Evolutionary conservation across 1,140 invertebrate genomes (phyloP).

Genomic region (Odontomachus brunneus): DNA sequence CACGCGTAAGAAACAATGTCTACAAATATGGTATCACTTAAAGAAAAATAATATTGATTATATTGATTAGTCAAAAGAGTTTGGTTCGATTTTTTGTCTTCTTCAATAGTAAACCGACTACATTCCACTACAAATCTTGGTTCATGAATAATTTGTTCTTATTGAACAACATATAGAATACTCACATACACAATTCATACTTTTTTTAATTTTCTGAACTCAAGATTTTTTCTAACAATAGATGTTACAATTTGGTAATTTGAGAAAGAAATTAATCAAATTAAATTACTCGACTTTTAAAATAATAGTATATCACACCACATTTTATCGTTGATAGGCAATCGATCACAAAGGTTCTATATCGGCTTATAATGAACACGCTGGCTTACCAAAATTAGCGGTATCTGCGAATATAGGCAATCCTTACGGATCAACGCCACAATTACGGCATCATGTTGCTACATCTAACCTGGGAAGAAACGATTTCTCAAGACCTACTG

Average conservation of each 20-base stretch:
- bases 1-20: slow-evolving; percentile 15
- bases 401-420: slow-evolving; percentile 20
- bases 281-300: neutral
- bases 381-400: neutral
- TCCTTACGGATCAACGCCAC: slow-evolving; percentile 65
- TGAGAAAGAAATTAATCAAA: neutral
- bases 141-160: too few species aligned
- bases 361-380: slow-evolving; percentile 58
- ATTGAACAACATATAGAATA: too few species aligned
- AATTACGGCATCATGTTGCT: slow-evolving; percentile 44
- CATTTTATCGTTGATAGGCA: neutral
- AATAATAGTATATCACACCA: neutral
- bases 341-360: slow-evolving; percentile 54
- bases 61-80: too few species aligned
- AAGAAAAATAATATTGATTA: too few species aligned
- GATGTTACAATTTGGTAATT: neutral
- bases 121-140: too few species aligned
- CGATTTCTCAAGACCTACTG: neutral
- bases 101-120: too few species aligned
- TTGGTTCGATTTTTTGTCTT: too few species aligned
- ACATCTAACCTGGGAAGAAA: slow-evolving; percentile 30
- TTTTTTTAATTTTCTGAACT: too few species aligned
- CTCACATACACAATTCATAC: too few species aligned
- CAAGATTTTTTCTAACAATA: neutral
- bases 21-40: neutral